Evolutionary conservation across 2,797 vertebrate species (phyloP).

Genomic region (Malurus leucopterus): DNA sequence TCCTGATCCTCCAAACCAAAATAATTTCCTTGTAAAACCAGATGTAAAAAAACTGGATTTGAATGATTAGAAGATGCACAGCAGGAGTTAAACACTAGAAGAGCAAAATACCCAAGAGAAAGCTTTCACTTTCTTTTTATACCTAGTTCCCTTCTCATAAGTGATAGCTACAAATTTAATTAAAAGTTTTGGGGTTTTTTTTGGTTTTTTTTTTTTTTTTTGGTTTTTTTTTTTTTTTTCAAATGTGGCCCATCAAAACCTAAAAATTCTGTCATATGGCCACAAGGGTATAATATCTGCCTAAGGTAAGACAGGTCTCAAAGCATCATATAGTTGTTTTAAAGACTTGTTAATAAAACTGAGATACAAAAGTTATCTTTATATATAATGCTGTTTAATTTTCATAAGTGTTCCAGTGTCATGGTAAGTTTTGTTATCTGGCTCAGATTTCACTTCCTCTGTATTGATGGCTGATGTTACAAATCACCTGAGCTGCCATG

Average conservation of each 20-base stretch:
- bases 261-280: not conserved
- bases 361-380: not conserved
- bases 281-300: not conserved
- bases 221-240: not conserved
- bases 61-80: not conserved
- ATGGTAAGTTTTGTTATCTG: not conserved
- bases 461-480: not conserved
- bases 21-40: not conserved
- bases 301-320: not conserved
- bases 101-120: not conserved
- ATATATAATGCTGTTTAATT: not conserved
- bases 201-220: no score
- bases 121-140: not conserved
- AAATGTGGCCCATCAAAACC: not conserved
- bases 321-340: not conserved
- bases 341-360: not conserved
- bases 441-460: not conserved
- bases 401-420: not conserved
- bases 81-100: not conserved
- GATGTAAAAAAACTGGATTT: not conserved
- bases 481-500: not conserved
- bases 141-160: not conserved
- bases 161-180: not conserved
- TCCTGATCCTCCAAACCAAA: not conserved
- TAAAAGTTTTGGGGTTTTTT: not conserved